Evolutionary conservation across 1,140 invertebrate species (phyloP).

Genomic region (Achatina immaculata): DNA sequence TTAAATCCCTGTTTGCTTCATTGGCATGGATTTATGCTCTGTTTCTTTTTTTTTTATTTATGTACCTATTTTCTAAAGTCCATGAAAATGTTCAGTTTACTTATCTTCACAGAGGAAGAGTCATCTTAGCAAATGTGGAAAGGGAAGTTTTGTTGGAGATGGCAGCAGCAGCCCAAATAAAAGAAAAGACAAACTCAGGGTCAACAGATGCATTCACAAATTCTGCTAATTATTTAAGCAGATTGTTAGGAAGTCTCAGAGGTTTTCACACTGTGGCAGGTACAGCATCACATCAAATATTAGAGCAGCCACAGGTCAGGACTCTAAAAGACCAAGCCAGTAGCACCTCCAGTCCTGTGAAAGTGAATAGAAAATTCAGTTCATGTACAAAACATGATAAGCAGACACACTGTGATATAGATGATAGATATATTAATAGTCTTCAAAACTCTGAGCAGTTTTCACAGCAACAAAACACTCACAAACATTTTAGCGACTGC

Average conservation of each 20-base stretch:
- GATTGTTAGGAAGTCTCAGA: background rate
- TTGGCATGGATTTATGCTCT: background rate
- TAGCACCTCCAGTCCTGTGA: slow-evolving; percentile 22
- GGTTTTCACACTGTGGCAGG: background rate
- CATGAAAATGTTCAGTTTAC: background rate
- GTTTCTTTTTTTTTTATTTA: background rate
- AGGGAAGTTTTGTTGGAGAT: slow-evolving; percentile 27
- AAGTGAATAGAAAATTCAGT: background rate
- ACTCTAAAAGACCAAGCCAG: background rate
- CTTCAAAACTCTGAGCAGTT: background rate
- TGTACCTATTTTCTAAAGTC: background rate
- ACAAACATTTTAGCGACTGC: no score
- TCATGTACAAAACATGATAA: background rate
- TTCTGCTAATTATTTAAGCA: background rate
- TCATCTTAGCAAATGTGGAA: slow-evolving; percentile 29
- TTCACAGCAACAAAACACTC: no score
- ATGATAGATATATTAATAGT: background rate
- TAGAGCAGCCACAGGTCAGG: background rate
- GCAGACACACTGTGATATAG: background rate
- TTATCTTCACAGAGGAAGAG: slow-evolving; percentile 21
- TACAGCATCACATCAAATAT: background rate
- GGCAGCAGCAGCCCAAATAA: background rate
- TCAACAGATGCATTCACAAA: background rate
- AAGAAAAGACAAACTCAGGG: no score
- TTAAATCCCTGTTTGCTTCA: background rate